Base-by-base conservation (phyloP, 2,113 vertebrate genomes). In the Barnardius zonarius region DNA sequence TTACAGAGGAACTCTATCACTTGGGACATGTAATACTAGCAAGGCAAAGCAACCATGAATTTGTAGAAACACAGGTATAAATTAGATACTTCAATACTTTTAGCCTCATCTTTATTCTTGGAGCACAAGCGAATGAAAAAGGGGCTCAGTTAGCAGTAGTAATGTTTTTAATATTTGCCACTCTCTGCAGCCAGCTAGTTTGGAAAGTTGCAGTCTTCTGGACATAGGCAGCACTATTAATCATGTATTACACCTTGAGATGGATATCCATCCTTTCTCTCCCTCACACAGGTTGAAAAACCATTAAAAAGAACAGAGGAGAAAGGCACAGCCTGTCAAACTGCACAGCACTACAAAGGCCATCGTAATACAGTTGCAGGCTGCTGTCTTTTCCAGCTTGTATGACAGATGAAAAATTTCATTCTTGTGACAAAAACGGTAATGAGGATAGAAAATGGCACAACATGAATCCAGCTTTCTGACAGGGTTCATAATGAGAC, bases 321-420 rank as follows among this genome's bases (percentile, higher is more conserved):
- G 86, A 95, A 88, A 74, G 67, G 69, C 31, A 90, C 81, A 94
- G 55, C 46, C 83, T 93, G 94, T 91, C 94, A 93, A 95, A 94
- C 20, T 22, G 31, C 81, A 62, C 57, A 44, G 75, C 23, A 73
- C 72, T 88, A 87, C 33, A 83, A 97, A 96, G 91, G 52, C 61
- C 79, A 76, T 62, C 51, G 44, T 86, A 55, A 86, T 76, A 78
- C 63, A 54, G 23, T 74, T 90, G 43, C 82, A 28, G 54, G 37
- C 51, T 94, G 79, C 93, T 95, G 82, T 92, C 92, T 95, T 90
- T 93, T 88, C 67, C 82, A 95, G 84, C 22, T 68, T 48, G 43
- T 16, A 75, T 88, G 94, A 96, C 73, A 95, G 63, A 88, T 95
- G 90, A 96, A 94, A 97, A 96, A 91, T 41, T 86, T 95, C 64